These are phyloP conservation scores for Netelia fuscicornis DNA, from an alignment of 2,888 invertebrate species.

Conservation along the genomic window DNA sequence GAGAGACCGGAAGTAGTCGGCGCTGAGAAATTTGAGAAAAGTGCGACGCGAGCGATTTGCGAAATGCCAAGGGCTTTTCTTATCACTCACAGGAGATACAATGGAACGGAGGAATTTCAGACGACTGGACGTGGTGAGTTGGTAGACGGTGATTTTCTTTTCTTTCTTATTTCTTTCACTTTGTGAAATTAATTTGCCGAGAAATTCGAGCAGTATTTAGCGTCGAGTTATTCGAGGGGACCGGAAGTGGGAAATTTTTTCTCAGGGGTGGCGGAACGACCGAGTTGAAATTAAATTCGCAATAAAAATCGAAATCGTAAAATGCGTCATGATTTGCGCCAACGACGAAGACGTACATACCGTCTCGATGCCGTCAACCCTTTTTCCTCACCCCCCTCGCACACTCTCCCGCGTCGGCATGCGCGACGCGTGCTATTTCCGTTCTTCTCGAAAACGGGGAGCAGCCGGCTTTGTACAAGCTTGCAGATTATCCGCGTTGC, in stretches of 20 bases:
- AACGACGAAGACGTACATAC: slow-evolving; percentile 76
- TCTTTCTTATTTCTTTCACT: slow-evolving; percentile 18
- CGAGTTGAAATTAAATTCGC: background rate
- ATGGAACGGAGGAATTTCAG: slow-evolving; percentile 80
- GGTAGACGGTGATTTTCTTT: slow-evolving; percentile 18
- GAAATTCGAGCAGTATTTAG: too few relatives aligned
- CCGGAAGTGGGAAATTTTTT: slow-evolving; percentile 22
- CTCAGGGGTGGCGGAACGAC: background rate
- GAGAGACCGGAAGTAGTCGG: slow-evolving; percentile 35
- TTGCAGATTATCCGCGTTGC: slow-evolving; percentile 22
- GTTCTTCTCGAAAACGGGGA: slow-evolving; percentile 79
- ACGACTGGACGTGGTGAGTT: slow-evolving; percentile 79
- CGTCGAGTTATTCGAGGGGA: background rate
- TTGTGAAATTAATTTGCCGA: background rate
- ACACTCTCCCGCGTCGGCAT: slow-evolving; percentile 51
- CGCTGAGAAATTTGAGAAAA: slow-evolving; percentile 7
- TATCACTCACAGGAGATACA: slow-evolving; percentile 88
- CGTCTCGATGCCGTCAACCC: slow-evolving; percentile 78
- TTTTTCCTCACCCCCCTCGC: slow-evolving; percentile 63
- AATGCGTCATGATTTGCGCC: slow-evolving; percentile 75
- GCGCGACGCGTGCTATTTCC: slow-evolving; percentile 80
- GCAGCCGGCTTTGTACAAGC: slow-evolving; percentile 65
- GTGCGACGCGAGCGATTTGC: slow-evolving; percentile 17
- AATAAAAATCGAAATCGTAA: slow-evolving; percentile 37
- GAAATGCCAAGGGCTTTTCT: slow-evolving; percentile 89